Conservation (phyloP, 2,888 invertebrate genomes). For the Dolichomitus sp. region DNA sequence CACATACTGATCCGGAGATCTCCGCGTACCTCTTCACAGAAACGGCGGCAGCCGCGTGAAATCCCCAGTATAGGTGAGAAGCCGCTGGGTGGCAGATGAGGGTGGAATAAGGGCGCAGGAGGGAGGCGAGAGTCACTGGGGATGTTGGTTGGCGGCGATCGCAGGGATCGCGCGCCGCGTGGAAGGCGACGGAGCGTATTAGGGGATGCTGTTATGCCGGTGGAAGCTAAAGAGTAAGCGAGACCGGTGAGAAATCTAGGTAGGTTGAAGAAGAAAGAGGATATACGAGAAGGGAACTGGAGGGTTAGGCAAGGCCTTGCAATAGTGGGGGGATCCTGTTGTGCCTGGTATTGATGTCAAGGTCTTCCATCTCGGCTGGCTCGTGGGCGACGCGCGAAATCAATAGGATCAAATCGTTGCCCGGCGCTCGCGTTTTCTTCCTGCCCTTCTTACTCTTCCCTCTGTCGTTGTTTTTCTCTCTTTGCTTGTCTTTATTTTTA, state of each 20-base stretch:
- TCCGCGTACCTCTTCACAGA: neutral
- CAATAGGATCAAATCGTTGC: slow-evolving; percentile 82
- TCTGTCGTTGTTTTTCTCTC: neutral
- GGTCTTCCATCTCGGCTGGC: slow-evolving; percentile 82
- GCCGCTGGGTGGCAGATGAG: slow-evolving; percentile 19
- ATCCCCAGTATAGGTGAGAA: slow-evolving; percentile 34
- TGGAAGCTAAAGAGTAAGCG: slow-evolving; percentile 58
- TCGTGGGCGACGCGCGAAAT: slow-evolving; percentile 83
- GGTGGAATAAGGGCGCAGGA: slow-evolving; percentile 42
- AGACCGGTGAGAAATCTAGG: slow-evolving; percentile 58
- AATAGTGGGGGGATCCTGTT: slow-evolving; percentile 77
- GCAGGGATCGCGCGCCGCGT: slow-evolving; percentile 63
- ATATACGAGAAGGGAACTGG: slow-evolving; percentile 66
- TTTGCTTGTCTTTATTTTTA: neutral
- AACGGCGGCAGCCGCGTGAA: slow-evolving; percentile 15
- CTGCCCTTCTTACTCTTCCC: slow-evolving; percentile 11
- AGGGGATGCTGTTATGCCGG: slow-evolving; percentile 60
- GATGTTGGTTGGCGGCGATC: slow-evolving; percentile 54
- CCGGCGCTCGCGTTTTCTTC: slow-evolving; percentile 55
- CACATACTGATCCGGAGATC: slow-evolving; percentile 15
- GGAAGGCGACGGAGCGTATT: slow-evolving; percentile 62
- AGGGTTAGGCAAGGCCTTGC: slow-evolving; percentile 74
- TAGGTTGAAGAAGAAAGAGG: slow-evolving; percentile 64
- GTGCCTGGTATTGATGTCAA: slow-evolving; percentile 82
- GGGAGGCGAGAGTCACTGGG: slow-evolving; percentile 45